Conservation (phyloP, 2,888 invertebrate genomes). For the Cyaniris semiargus region DNA sequence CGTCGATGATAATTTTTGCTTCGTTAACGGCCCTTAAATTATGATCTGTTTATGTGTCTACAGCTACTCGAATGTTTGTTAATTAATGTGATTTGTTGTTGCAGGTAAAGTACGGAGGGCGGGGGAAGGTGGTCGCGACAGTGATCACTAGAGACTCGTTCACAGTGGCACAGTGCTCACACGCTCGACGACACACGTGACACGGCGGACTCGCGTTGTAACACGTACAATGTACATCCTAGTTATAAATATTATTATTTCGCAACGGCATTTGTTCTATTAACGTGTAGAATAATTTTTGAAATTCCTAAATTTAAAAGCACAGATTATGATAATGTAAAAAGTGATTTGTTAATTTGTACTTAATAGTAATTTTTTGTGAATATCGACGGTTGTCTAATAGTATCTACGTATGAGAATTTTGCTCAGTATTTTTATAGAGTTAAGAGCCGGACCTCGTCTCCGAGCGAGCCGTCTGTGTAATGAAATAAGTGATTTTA, state of each 20-base stretch:
- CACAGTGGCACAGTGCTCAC: constrained; percentile 68
- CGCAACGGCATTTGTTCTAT: constrained; percentile 50
- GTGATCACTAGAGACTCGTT: constrained; percentile 54
- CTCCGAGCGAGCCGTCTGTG: constrained; percentile 58
- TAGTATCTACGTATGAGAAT: constrained; percentile 62
- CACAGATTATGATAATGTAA: constrained; percentile 63
- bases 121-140: constrained; percentile 55
- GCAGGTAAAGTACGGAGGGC: constrained; percentile 72
- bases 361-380: constrained; percentile 59
- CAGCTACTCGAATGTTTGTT: not conserved
- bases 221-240: constrained; percentile 16
- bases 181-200: constrained; percentile 49
- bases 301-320: constrained; percentile 58
- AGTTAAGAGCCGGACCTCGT: constrained; percentile 69
- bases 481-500: constrained; percentile 58
- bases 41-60: not conserved
- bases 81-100: constrained; percentile 54
- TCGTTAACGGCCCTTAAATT: not conserved
- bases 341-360: constrained; percentile 56
- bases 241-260: constrained; percentile 34
- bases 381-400: constrained; percentile 57
- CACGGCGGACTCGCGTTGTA: constrained; percentile 39
- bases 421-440: constrained; percentile 80
- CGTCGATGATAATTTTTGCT: not conserved
- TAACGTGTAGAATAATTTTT: constrained; percentile 60